phyloP scores from a whole-genome alignment of 2,888 invertebrate genomes.

The Euplagia quadripunctaria region DNA sequence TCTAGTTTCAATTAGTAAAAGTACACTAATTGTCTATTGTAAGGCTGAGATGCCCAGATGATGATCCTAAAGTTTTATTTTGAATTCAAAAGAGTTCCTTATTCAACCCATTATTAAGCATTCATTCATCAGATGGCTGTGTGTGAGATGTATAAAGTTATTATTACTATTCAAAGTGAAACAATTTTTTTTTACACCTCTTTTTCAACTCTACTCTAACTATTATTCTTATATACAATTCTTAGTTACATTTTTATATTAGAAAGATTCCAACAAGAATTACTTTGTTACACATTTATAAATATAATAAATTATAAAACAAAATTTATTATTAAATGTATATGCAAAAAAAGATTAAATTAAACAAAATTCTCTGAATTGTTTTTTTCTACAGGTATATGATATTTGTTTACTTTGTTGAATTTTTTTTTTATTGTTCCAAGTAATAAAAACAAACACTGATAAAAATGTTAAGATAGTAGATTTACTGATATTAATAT shows the following conservation, averaged over 20 bases:
- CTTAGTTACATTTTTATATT: not conserved
- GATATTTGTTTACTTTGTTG: not conserved
- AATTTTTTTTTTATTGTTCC: conserved; percentile 4
- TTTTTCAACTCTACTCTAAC: too few species aligned
- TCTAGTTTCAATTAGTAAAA: too few species aligned
- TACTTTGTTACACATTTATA: not conserved
- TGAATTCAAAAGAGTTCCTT: too few species aligned
- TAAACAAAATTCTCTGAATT: not conserved
- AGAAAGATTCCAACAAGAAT: not conserved
- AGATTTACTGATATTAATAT: conserved; percentile 13
- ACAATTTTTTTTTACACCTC: too few species aligned
- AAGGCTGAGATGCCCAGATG: not conserved
- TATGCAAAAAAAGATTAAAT: not conserved
- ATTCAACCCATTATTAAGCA: too few species aligned
- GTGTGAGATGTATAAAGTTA: too few species aligned
- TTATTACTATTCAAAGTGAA: too few species aligned
- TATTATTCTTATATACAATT: not conserved
- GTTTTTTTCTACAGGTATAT: not conserved
- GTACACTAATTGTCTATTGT: not conserved
- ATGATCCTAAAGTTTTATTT: too few species aligned
- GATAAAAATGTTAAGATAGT: not conserved
- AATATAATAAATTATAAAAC: not conserved
- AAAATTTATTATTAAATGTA: not conserved
- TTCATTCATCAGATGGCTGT: too few species aligned
- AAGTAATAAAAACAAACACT: conserved; percentile 11